These are phyloP conservation scores for Diplazon laetatorius DNA, from an alignment of 2,888 invertebrate species.

Conservation along the genomic window DNA sequence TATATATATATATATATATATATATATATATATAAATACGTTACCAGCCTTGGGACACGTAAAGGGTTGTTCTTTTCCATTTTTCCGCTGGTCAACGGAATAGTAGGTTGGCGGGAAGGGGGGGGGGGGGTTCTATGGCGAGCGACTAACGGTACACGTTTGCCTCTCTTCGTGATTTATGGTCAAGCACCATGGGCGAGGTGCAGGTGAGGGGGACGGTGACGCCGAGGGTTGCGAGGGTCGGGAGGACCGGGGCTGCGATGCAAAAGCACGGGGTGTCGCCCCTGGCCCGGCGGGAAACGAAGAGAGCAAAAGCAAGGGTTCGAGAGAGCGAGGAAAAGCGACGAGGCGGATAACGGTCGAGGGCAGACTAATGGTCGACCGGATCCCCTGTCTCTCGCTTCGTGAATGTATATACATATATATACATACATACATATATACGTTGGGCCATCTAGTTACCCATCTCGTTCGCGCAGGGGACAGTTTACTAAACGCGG, in stretches of 20 bases:
- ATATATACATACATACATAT: too few species aligned
- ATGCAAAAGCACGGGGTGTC: conserved; percentile 40
- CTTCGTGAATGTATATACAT: conserved; percentile 36
- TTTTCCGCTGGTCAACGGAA: conserved; percentile 35
- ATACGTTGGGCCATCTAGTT: conserved; percentile 21
- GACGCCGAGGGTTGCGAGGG: too few species aligned
- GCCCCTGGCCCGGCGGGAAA: conserved; percentile 20
- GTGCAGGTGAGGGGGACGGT: too few species aligned
- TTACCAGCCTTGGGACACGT: background rate
- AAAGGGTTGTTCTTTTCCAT: conserved; percentile 27
- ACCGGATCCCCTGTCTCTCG: conserved; percentile 39
- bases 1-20: too few species aligned
- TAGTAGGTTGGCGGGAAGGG: conserved; percentile 17
- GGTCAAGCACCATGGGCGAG: conserved; percentile 20
- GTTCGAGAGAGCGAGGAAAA: conserved; percentile 22
- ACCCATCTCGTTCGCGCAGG: conserved; percentile 9
- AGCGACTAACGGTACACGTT: conserved; percentile 19
- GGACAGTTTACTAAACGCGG: conserved; percentile 54
- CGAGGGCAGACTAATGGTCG: conserved; percentile 52
- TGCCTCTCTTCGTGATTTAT: conserved; percentile 47
- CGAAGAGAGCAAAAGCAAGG: conserved; percentile 24
- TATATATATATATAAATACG: background rate
- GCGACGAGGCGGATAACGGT: conserved; percentile 36
- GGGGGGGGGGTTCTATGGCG: too few species aligned
- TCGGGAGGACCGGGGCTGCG: conserved; percentile 8